Percentiles rank a stretch among this genome's conserved stretches.
These are phyloP conservation scores for Abscondita cerata DNA, from an alignment of 2,888 invertebrate species.

Conservation along the genomic window DNA sequence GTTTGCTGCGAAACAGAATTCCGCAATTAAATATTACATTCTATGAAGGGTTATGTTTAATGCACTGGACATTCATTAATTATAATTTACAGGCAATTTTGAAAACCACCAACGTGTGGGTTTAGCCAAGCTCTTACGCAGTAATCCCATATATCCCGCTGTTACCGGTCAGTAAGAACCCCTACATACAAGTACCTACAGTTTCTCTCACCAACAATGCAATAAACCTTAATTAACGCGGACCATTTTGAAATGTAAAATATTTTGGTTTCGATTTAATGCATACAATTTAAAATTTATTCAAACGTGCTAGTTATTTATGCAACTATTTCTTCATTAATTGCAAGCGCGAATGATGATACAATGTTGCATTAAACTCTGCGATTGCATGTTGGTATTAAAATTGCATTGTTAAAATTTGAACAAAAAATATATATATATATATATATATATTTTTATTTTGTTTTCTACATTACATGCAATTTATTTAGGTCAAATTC, in stretches of 20 bases:
- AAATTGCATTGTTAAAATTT: too few species aligned
- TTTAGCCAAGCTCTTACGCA: slow-evolving; percentile 32
- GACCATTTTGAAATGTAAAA: slow-evolving; percentile 14
- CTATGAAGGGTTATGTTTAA: slow-evolving; percentile 24
- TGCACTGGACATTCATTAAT: slow-evolving; percentile 32
- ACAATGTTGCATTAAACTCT: too few species aligned
- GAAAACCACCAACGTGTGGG: slow-evolving; percentile 30
- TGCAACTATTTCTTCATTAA: too few species aligned
- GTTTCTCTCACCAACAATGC: slow-evolving; percentile 17
- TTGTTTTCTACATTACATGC: too few species aligned
- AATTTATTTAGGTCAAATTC: too few species aligned
- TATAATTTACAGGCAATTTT: slow-evolving; percentile 34
- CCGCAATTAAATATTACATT: slow-evolving; percentile 27
- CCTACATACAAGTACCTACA: slow-evolving; percentile 24
- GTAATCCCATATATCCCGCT: slow-evolving; percentile 28
- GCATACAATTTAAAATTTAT: too few species aligned
- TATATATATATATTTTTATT: too few species aligned
- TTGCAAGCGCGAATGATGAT: too few species aligned
- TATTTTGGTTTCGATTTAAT: slow-evolving; percentile 12
- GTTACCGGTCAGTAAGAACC: slow-evolving; percentile 30
- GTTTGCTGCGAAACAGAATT: slow-evolving; percentile 17
- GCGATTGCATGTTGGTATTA: too few species aligned
- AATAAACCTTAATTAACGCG: slow-evolving; percentile 30
- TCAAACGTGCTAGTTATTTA: too few species aligned
- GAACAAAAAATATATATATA: too few species aligned